Percentiles rank a stretch among this genome's conserved stretches.
phyloP scores from a whole-genome alignment of 2,888 invertebrate genomes.

The Lithophane socia region DNA sequence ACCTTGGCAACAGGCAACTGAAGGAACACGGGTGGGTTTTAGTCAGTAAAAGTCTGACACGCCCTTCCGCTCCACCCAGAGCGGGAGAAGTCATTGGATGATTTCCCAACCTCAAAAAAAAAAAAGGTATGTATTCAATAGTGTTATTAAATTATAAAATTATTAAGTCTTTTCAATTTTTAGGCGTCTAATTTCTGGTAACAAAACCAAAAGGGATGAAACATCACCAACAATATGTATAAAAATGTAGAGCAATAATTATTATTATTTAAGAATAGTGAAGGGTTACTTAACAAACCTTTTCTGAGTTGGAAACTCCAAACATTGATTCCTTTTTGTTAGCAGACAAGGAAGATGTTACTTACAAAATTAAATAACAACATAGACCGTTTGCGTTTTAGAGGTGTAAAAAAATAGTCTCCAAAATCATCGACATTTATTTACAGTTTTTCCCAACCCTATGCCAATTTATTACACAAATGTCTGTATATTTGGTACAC shows the following conservation, averaged over 20 bases:
- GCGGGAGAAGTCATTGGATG: too few species aligned
- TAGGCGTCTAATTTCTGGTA: background rate
- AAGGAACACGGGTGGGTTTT: too few species aligned
- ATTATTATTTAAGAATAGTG: background rate
- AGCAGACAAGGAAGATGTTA: background rate
- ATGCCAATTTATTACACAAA: slow-evolving; percentile 75
- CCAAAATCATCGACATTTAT: slow-evolving; percentile 49
- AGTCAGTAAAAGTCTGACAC: too few species aligned
- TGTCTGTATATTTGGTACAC: slow-evolving; percentile 69
- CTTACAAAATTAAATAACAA: background rate
- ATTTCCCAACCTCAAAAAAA: too few species aligned
- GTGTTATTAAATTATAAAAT: too few species aligned
- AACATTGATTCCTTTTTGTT: background rate
- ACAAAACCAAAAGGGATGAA: background rate
- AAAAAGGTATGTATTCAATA: background rate
- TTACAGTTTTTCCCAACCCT: slow-evolving; percentile 36
- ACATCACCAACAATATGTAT: background rate
- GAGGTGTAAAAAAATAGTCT: too few species aligned
- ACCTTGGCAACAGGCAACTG: too few species aligned
- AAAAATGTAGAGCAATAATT: background rate
- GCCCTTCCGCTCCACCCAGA: too few species aligned
- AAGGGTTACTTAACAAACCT: background rate
- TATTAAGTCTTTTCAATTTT: background rate
- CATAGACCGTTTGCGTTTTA: background rate
- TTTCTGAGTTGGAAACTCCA: background rate